Conservation (phyloP, 2,888 invertebrate genomes). For the Netelia virgata region DNA sequence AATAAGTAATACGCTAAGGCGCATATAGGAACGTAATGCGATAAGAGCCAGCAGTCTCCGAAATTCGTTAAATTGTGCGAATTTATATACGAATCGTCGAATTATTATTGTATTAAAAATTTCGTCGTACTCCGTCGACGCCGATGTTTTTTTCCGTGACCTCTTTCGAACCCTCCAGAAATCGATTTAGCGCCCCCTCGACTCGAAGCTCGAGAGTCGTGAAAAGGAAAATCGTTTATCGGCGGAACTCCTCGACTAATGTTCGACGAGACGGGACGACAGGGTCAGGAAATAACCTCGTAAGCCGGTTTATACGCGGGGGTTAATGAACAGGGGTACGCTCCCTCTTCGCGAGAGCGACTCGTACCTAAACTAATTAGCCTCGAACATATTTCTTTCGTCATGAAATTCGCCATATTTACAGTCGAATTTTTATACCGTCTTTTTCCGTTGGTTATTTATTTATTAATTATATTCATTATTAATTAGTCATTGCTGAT, state of each 20-base stretch:
- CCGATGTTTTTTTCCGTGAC: background rate
- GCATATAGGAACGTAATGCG: background rate
- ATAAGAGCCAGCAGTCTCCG: background rate
- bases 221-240: slow-evolving; percentile 49
- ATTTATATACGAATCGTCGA: background rate
- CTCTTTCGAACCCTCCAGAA: slow-evolving; percentile 11
- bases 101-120: background rate
- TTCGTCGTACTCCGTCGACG: background rate
- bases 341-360: background rate
- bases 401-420: too few relatives aligned
- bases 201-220: slow-evolving; percentile 31
- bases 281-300: slow-evolving; percentile 37
- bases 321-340: background rate
- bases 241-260: slow-evolving; percentile 16
- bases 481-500: background rate
- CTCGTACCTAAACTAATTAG: background rate
- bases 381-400: background rate
- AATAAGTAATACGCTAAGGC: slow-evolving; percentile 12
- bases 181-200: slow-evolving; percentile 48
- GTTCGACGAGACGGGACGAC: background rate
- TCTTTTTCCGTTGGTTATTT: background rate
- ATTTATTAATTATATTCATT: background rate
- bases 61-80: background rate
- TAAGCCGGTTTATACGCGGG: slow-evolving; percentile 11
- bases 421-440: background rate